Evolutionary conservation across 2,888 invertebrate genomes (phyloP).

Genomic region (Polydrusus pterygomalis): DNA sequence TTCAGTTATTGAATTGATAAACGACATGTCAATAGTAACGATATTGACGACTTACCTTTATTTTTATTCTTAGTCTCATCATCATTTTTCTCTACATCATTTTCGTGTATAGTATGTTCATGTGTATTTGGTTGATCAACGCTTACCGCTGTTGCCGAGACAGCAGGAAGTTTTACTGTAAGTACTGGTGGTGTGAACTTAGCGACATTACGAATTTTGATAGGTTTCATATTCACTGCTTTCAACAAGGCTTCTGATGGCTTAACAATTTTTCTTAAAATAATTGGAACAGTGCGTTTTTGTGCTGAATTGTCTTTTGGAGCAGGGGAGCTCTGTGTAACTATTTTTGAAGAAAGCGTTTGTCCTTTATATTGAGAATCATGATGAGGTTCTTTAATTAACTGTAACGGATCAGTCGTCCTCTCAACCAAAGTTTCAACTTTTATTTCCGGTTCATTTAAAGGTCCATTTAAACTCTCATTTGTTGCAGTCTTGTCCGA

Average conservation of each 20-base stretch:
- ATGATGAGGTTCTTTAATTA: neutral
- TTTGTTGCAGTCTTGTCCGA: neutral
- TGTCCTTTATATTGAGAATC: neutral
- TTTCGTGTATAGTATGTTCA: neutral
- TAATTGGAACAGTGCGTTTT: neutral
- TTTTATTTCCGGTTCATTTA: conserved; percentile 2
- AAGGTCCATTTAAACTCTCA: neutral
- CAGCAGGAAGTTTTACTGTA: neutral
- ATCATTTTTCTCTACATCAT: neutral
- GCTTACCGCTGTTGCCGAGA: neutral
- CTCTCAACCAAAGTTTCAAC: neutral
- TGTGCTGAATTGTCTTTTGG: neutral
- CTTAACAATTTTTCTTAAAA: conserved; percentile 6
- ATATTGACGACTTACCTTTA: too few relatives aligned
- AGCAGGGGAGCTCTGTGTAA: neutral
- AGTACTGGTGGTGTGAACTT: neutral
- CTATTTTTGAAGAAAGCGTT: neutral
- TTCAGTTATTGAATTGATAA: too few relatives aligned
- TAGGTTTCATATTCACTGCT: neutral
- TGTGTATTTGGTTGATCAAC: neutral
- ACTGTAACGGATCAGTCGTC: neutral
- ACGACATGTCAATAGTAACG: too few relatives aligned
- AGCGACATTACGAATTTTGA: neutral
- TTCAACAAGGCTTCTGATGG: neutral
- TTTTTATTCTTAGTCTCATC: neutral